Conservation (phyloP, 2,888 invertebrate species). For the Charanyca ferruginea region DNA sequence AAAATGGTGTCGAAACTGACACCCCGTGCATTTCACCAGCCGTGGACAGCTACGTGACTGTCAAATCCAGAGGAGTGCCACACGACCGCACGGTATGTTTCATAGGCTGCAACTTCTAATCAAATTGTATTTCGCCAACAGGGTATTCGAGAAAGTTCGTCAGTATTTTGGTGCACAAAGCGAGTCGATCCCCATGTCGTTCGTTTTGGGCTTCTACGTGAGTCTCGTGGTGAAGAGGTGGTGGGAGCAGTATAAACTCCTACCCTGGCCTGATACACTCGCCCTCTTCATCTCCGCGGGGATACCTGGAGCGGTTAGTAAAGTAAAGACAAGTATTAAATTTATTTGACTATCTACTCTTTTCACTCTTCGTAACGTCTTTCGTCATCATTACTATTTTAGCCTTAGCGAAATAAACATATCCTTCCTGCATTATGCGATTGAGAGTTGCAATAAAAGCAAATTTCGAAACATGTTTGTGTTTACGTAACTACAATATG, state of each 20-base stretch:
- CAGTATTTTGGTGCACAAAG: slow-evolving; percentile 96
- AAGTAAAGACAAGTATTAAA: slow-evolving; percentile 79
- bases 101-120: slow-evolving; percentile 10
- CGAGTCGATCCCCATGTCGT: slow-evolving; percentile 98
- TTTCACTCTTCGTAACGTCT: slow-evolving; percentile 30
- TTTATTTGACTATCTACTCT: slow-evolving; percentile 53
- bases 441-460: slow-evolving; percentile 59
- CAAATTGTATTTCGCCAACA: slow-evolving; percentile 83
- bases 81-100: not conserved
- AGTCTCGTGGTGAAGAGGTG: slow-evolving; percentile 97
- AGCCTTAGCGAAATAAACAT: slow-evolving; percentile 54
- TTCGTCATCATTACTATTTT: slow-evolving; percentile 21
- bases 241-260: slow-evolving; percentile 98
- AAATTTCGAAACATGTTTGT: slow-evolving; percentile 60
- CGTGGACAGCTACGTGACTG: not conserved
- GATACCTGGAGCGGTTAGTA: slow-evolving; percentile 97
- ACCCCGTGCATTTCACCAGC: not conserved
- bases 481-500: slow-evolving; percentile 59
- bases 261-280: slow-evolving; percentile 98
- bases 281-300: slow-evolving; percentile 98
- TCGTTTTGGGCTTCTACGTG: slow-evolving; percentile 98
- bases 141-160: slow-evolving; percentile 96
- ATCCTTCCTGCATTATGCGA: slow-evolving; percentile 41
- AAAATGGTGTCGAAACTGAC: not conserved
- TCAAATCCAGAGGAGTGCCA: not conserved